Conservation (phyloP, 53 echinoderm and acorn worm genomes). For the Antedon mediterranea region DNA sequence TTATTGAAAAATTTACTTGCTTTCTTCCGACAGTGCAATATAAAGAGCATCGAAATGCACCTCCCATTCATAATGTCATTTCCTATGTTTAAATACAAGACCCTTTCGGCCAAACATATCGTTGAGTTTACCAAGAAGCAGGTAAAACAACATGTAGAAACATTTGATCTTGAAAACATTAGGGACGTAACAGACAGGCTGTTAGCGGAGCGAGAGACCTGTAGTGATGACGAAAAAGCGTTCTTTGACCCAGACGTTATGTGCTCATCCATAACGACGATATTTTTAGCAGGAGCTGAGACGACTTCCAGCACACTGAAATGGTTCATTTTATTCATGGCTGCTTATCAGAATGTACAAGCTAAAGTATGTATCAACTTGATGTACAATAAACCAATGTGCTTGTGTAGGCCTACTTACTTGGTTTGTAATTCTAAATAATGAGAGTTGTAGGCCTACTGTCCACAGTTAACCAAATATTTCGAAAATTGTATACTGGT, state of each 20-base stretch:
- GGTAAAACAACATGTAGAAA: constrained; percentile 17
- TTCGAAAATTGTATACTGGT: no score
- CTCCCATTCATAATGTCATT: constrained; percentile 4
- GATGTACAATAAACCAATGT: no score
- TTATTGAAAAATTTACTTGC: constrained; percentile 14
- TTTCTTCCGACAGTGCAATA: background rate
- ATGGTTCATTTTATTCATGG: constrained; percentile 22
- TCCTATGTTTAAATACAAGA: constrained; percentile 4
- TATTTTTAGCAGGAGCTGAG: constrained; percentile 33
- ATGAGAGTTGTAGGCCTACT: no score
- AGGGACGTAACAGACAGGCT: constrained; percentile 29
- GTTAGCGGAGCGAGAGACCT: constrained; percentile 3
- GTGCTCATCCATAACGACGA: constrained; percentile 24
- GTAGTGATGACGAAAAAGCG: background rate
- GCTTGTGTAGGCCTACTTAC: no score
- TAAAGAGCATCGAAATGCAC: constrained; percentile 6
- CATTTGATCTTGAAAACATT: constrained; percentile 31
- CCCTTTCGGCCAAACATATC: background rate
- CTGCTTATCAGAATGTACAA: constrained; percentile 28
- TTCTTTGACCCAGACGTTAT: constrained; percentile 13
- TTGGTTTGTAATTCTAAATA: no score
- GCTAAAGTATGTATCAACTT: constrained; percentile 16
- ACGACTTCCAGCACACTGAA: constrained; percentile 24
- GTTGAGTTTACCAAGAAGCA: constrained; percentile 4
- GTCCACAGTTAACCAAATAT: no score